phyloP scores from a whole-genome alignment of 2,888 invertebrate genomes.

The Portevinia maculata region DNA sequence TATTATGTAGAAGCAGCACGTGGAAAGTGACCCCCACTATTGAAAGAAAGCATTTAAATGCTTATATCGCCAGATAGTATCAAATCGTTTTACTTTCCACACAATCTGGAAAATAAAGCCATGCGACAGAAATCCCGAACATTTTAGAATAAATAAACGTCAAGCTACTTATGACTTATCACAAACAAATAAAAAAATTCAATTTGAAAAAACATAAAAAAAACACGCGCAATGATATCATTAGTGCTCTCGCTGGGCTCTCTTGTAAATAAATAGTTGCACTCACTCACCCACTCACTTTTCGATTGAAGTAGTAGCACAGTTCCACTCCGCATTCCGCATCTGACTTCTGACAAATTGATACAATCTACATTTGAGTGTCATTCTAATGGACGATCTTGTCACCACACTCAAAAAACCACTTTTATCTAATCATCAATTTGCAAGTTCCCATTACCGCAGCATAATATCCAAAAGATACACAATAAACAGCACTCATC shows the following conservation, averaged over 20 bases:
- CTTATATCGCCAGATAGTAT: too few relatives aligned
- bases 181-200: slow-evolving; percentile 9
- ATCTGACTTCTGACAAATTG: too few relatives aligned
- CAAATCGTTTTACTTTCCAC: too few relatives aligned
- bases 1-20: too few relatives aligned
- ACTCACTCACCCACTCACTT: slow-evolving; percentile 31
- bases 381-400: slow-evolving; percentile 36
- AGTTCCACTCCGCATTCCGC: neutral
- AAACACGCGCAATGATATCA: slow-evolving; percentile 46
- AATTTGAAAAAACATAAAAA: slow-evolving; percentile 22
- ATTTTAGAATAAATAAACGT: neutral
- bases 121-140: slow-evolving; percentile 3
- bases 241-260: slow-evolving; percentile 14
- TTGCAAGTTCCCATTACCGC: slow-evolving; percentile 21
- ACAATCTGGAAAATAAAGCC: neutral
- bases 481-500: neutral
- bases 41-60: too few relatives aligned
- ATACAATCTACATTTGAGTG: slow-evolving; percentile 46
- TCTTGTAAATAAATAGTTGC: neutral
- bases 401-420: slow-evolving; percentile 25
- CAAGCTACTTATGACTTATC: slow-evolving; percentile 49
- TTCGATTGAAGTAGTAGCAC: neutral
- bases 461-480: slow-evolving; percentile 20
- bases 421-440: slow-evolving; percentile 65
- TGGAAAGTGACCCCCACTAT: too few relatives aligned